These are phyloP conservation scores for Galeopsomyia nigrocyanea DNA, from an alignment of 2,888 invertebrate genomes.

Conservation along the genomic window DNA sequence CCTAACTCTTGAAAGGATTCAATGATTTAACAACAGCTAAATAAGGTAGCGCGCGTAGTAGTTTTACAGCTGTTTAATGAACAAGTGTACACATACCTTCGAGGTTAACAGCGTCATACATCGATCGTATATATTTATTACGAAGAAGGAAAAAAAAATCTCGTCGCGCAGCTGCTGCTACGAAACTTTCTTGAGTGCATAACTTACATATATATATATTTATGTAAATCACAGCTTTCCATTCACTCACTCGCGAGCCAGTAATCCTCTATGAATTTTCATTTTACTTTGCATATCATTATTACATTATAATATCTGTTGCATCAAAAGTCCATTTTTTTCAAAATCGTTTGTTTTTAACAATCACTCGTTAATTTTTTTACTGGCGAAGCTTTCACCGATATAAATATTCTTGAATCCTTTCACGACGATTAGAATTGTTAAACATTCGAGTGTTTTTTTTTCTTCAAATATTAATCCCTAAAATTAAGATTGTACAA, in stretches of 20 bases:
- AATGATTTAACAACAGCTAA: background rate
- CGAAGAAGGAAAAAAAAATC: conserved; percentile 22
- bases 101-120: background rate
- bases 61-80: too few species aligned
- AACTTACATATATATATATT: conserved; percentile 14
- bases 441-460: background rate
- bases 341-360: too few species aligned
- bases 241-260: background rate
- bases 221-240: conserved; percentile 31
- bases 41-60: too few species aligned
- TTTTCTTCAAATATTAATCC: conserved; percentile 28
- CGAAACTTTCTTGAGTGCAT: conserved; percentile 31
- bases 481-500: conserved; percentile 39
- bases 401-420: conserved; percentile 19
- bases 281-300: conserved; percentile 1
- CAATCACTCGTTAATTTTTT: too few species aligned
- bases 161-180: background rate
- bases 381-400: background rate
- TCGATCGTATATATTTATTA: conserved; percentile 17
- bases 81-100: too few species aligned
- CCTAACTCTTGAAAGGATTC: conserved; percentile 35
- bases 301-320: too few species aligned
- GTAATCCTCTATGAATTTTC: conserved; percentile 16
- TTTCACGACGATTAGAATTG: conserved; percentile 9
- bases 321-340: too few species aligned